phyloP scores from a whole-genome alignment of 2,888 invertebrate species.

The Oegoconia quadripuncta region DNA sequence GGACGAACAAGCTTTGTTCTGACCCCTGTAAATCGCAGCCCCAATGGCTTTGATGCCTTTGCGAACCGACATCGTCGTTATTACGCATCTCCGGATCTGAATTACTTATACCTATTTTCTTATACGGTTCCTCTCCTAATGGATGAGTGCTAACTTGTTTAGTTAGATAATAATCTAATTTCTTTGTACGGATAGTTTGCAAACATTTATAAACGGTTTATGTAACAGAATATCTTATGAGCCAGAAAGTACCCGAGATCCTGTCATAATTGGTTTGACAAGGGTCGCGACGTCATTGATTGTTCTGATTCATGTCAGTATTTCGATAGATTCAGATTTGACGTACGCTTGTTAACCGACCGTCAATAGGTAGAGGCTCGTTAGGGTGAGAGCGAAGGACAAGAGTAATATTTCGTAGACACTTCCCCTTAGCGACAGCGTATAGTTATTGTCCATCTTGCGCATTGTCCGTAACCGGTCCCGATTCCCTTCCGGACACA shows the following conservation, averaged over 20 bases:
- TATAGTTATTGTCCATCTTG: constrained; percentile 45
- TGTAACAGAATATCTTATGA: constrained; percentile 22
- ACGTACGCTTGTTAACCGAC: constrained; percentile 48
- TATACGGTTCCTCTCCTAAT: constrained; percentile 27
- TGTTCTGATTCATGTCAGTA: constrained; percentile 50
- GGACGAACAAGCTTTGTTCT: constrained; percentile 45
- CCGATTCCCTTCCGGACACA: constrained; percentile 47
- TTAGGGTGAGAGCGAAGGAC: constrained; percentile 47
- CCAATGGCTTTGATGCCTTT: constrained; percentile 33
- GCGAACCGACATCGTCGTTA: constrained; percentile 41
- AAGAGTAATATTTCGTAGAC: constrained; percentile 22
- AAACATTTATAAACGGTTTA: constrained; percentile 9
- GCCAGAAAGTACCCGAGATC: constrained; percentile 24
- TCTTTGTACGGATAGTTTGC: constrained; percentile 19
- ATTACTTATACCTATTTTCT: constrained; percentile 25
- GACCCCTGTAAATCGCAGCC: constrained; percentile 47
- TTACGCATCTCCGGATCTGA: constrained; percentile 32
- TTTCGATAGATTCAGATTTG: constrained; percentile 43
- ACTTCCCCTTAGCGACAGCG: constrained; percentile 55
- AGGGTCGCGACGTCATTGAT: constrained; percentile 46
- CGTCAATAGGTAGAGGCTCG: constrained; percentile 39
- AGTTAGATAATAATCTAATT: constrained; percentile 31
- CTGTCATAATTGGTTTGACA: constrained; percentile 54
- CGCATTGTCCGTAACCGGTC: constrained; percentile 52
- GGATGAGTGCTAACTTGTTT: constrained; percentile 27